A percentile compares a stretch with the other conserved stretches of the same genome.
Evolutionary conservation across 2,113 vertebrate species (phyloP).

Genomic region (Ptilorrhoa leucosticta): DNA sequence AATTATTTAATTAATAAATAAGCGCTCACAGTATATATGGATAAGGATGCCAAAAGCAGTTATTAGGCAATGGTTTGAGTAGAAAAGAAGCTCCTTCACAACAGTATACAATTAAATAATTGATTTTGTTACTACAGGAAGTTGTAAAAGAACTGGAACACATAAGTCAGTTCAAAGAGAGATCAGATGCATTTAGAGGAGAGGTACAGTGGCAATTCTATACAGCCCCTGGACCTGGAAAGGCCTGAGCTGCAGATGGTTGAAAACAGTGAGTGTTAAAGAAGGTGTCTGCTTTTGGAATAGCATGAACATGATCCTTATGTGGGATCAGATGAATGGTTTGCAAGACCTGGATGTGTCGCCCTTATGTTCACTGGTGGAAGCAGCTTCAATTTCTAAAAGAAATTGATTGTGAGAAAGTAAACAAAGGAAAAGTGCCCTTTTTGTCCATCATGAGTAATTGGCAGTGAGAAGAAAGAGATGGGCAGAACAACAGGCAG

Average conservation of each 20-base stretch:
- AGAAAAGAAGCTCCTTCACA: neutral
- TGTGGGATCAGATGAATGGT: neutral
- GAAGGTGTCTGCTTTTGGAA: neutral
- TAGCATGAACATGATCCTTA: neutral
- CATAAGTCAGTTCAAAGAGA: neutral
- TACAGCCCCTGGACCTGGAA: neutral
- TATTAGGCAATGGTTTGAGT: neutral
- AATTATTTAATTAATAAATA: no score
- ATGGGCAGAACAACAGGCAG: neutral
- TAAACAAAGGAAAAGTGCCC: neutral
- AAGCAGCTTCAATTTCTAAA: neutral
- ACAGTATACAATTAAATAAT: neutral
- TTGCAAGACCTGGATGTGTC: neutral
- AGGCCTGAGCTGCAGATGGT: neutral
- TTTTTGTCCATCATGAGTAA: neutral
- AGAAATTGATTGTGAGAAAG: neutral
- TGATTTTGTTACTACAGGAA: neutral
- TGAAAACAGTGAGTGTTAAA: neutral
- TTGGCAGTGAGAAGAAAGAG: neutral
- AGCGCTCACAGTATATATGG: neutral
- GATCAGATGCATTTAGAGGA: neutral
- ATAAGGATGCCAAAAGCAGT: neutral
- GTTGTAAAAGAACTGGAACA: neutral
- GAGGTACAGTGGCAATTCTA: neutral
- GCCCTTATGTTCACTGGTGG: neutral